These are phyloP conservation scores for Nineta flava DNA, from an alignment of 2,888 invertebrate species.

Conservation along the genomic window DNA sequence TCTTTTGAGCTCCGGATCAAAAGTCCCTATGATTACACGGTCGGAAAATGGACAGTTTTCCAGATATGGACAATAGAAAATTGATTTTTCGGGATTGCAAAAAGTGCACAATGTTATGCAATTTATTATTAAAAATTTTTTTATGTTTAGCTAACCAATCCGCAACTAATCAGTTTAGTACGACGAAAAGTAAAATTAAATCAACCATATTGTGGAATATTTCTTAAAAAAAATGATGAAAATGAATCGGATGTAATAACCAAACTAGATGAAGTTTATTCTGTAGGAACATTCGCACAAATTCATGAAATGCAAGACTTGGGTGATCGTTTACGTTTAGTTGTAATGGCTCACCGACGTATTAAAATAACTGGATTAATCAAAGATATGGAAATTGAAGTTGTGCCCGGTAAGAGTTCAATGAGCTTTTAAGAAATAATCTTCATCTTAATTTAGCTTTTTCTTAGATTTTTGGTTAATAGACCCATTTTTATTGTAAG, in stretches of 20 bases:
- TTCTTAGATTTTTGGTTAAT: background rate
- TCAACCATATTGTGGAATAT: conserved; percentile 95
- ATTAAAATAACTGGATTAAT: conserved; percentile 69
- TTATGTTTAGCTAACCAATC: conserved; percentile 58
- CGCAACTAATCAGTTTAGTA: conserved; percentile 72
- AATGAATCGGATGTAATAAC: conserved; percentile 76
- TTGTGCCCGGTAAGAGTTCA: conserved; percentile 1
- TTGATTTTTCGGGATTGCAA: background rate
- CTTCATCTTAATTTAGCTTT: conserved; percentile 5
- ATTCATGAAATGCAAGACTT: conserved; percentile 95
- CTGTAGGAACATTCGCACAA: conserved; percentile 91
- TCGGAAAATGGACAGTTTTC: background rate
- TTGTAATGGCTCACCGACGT: conserved; percentile 88
- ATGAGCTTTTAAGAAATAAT: background rate
- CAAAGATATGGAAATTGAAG: conserved; percentile 44
- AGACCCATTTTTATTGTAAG: no score
- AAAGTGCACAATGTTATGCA: background rate
- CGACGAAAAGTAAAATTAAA: conserved; percentile 87
- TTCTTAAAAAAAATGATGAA: conserved; percentile 81
- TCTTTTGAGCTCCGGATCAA: no score
- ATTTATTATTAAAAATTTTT: conserved; percentile 2
- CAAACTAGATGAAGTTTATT: conserved; percentile 70
- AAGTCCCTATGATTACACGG: no score
- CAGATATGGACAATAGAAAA: background rate
- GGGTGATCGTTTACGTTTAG: conserved; percentile 75